These are phyloP conservation scores for Drosophila ercepeae DNA, from an alignment of 1,140 invertebrate species.

Conservation along the genomic window DNA sequence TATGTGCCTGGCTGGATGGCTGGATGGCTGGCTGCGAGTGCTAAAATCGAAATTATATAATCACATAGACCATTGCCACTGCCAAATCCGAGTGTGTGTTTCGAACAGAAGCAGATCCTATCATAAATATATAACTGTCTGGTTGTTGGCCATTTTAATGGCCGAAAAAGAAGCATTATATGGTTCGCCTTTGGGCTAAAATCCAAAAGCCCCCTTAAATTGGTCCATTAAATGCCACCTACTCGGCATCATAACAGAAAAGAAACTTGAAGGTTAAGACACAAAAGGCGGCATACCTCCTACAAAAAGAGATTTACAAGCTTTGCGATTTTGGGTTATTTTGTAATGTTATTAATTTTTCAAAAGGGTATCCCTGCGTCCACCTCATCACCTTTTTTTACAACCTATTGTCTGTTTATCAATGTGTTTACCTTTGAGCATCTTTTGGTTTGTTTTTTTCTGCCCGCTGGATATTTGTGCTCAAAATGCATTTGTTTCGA, in stretches of 20 bases:
- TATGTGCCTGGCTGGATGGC: constrained; percentile 43
- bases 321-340: no score
- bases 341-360: neutral
- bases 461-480: constrained; percentile 40
- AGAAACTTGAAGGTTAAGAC: neutral
- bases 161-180: constrained; percentile 11
- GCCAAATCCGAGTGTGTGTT: constrained; percentile 1
- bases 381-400: neutral
- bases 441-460: constrained; percentile 35
- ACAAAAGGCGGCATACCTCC: neutral
- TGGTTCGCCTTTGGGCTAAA: constrained; percentile 8
- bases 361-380: neutral
- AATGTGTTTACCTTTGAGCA: constrained; percentile 38
- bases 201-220: constrained; percentile 10
- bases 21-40: neutral
- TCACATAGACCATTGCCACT: constrained; percentile 1
- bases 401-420: constrained; percentile 17
- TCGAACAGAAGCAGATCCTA: neutral
- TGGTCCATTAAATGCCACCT: constrained; percentile 24
- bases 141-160: constrained; percentile 24
- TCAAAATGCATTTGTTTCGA: constrained; percentile 52
- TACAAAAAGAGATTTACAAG: neutral
- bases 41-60: constrained; percentile 49
- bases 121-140: constrained; percentile 8
- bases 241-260: no score